A percentile compares a stretch with the other conserved stretches of the same genome.
Evolutionary conservation across 2,888 invertebrate species (phyloP).

Genomic region (Agrotis clavis): DNA sequence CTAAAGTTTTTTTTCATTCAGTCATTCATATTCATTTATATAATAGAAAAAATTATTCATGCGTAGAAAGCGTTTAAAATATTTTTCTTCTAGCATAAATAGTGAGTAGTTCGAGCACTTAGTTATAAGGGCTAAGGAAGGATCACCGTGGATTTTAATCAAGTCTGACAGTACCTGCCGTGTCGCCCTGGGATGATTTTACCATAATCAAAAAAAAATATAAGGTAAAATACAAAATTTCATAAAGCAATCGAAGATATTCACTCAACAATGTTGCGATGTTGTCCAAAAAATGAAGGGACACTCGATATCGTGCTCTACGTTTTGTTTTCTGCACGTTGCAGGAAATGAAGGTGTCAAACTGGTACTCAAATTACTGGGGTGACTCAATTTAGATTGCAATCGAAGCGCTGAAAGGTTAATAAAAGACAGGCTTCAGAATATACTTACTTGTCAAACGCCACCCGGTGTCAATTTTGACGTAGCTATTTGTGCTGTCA

Average conservation of each 20-base stretch:
- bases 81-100: background rate
- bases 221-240: no score
- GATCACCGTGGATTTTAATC: no score
- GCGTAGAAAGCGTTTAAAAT: background rate
- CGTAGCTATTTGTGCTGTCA: no score
- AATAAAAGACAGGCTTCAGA: no score
- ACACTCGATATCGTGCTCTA: background rate
- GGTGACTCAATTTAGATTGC: background rate
- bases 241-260: background rate
- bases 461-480: no score
- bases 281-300: no score
- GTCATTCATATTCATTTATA: background rate
- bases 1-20: no score
- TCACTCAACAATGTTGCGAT: background rate
- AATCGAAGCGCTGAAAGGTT: no score
- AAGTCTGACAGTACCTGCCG: no score
- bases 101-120: background rate
- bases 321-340: background rate
- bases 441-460: no score
- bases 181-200: no score
- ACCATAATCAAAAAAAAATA: background rate
- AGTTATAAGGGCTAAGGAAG: background rate
- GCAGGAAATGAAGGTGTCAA: background rate
- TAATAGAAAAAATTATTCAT: no score
- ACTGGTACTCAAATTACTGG: background rate